Evolutionary conservation across 2,888 invertebrate species (phyloP).

Genomic region (Pristionchus arcanus): DNA sequence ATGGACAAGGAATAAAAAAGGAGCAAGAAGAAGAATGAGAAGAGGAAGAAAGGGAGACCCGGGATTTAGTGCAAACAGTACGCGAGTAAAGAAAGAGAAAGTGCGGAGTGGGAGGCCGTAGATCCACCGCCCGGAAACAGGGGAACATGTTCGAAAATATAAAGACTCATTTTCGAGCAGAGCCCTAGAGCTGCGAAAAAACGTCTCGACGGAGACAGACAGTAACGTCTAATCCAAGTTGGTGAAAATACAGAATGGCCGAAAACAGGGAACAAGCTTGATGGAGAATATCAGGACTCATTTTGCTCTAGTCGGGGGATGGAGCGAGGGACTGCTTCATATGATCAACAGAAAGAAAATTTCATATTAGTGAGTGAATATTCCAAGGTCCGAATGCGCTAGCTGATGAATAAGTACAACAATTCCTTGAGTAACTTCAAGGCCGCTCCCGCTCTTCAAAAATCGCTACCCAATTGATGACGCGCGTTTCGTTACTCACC

Average conservation of each 20-base stretch:
- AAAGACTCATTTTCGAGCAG: not conserved
- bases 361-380: too few relatives aligned
- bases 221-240: too few relatives aligned
- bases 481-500: not conserved
- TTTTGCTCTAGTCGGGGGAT: too few relatives aligned
- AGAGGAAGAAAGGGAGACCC: conserved; percentile 11
- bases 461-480: not conserved
- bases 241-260: too few relatives aligned
- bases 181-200: too few relatives aligned
- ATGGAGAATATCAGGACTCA: too few relatives aligned
- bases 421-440: not conserved
- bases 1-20: conserved; percentile 21
- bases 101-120: not conserved
- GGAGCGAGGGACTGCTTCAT: too few relatives aligned
- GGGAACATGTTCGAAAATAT: not conserved
- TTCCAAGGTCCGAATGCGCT: too few relatives aligned
- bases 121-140: not conserved
- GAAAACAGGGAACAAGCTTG: too few relatives aligned
- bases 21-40: not conserved
- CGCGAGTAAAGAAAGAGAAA: not conserved
- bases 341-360: too few relatives aligned
- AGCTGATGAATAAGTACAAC: too few relatives aligned
- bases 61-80: conserved; percentile 45
- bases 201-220: too few relatives aligned
- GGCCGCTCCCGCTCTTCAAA: not conserved